Conservation (phyloP, 2,888 invertebrate species). For the Buathra laborator region DNA sequence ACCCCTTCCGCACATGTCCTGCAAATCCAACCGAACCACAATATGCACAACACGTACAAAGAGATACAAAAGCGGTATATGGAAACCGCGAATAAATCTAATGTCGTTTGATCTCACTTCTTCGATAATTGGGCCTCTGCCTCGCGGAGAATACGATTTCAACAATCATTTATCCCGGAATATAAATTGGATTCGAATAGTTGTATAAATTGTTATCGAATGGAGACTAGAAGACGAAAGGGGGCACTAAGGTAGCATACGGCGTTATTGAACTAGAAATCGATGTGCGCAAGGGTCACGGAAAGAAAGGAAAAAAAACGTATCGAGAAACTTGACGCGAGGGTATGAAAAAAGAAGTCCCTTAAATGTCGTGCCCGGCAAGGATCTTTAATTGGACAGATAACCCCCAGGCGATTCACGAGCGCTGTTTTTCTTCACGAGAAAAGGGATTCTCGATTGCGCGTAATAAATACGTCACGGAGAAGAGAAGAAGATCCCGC, state of each 20-base stretch:
- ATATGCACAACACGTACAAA: constrained; percentile 25
- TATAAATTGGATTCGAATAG: too few relatives aligned
- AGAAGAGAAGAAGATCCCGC: constrained; percentile 12
- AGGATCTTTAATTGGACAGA: constrained; percentile 70
- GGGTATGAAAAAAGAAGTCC: constrained; percentile 44
- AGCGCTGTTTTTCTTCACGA: constrained; percentile 54
- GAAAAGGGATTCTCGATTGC: constrained; percentile 64
- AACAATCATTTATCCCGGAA: neutral
- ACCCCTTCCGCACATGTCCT: constrained; percentile 9
- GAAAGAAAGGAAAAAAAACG: constrained; percentile 8
- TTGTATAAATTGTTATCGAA: neutral
- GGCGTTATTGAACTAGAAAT: too few relatives aligned
- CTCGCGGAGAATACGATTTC: neutral
- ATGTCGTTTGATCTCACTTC: constrained; percentile 65
- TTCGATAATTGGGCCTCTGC: constrained; percentile 58
- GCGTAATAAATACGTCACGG: constrained; percentile 72
- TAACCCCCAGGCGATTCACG: constrained; percentile 61
- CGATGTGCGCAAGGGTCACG: neutral
- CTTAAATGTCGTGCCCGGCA: constrained; percentile 58
- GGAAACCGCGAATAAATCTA: constrained; percentile 57
- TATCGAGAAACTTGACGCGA: constrained; percentile 26
- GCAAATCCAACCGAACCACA: constrained; percentile 56
- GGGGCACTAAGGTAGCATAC: too few relatives aligned
- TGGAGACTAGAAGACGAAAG: neutral
- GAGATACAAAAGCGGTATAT: neutral